Percentiles rank a stretch among this genome's conserved stretches.
Evolutionary conservation across 2,888 invertebrate species (phyloP).

Genomic region (Drosophila mettleri): DNA sequence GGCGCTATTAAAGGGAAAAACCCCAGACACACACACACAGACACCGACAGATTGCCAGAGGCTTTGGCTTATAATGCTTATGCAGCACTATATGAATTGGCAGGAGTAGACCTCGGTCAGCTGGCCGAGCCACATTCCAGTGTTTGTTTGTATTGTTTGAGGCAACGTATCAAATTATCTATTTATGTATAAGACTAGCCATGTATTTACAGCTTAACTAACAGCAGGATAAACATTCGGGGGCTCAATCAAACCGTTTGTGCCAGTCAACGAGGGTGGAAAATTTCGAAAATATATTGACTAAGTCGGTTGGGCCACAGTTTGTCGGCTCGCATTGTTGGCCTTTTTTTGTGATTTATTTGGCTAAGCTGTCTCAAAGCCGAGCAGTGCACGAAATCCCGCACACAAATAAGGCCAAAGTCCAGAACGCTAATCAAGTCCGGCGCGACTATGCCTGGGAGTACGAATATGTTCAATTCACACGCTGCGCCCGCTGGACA

Average conservation of each 20-base stretch:
- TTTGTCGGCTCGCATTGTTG: conserved; percentile 43
- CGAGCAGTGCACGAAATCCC: conserved; percentile 65
- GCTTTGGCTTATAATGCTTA: conserved; percentile 53
- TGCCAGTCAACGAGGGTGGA: conserved; percentile 31
- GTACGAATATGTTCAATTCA: conserved; percentile 1
- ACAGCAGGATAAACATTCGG: conserved; percentile 72
- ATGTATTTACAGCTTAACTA: conserved; percentile 74
- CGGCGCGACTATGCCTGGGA: not conserved
- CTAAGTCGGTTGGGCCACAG: conserved; percentile 45
- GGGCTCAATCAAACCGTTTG: conserved; percentile 66
- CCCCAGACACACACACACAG: conserved; percentile 23
- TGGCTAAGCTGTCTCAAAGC: conserved; percentile 73
- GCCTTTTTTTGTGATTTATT: conserved; percentile 74
- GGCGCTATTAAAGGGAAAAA: conserved; percentile 57
- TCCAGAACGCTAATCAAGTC: conserved; percentile 44
- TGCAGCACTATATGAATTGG: conserved; percentile 51
- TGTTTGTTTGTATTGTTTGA: conserved; percentile 36
- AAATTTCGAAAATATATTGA: conserved; percentile 53
- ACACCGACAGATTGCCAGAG: conserved; percentile 2
- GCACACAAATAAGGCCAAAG: conserved; percentile 63
- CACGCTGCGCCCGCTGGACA: conserved; percentile 38
- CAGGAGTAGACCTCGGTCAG: not conserved
- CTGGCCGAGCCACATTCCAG: conserved; percentile 19
- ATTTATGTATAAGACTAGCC: conserved; percentile 53
- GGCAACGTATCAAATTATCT: conserved; percentile 71